Base-by-base conservation (phyloP, 2,113 vertebrate genomes). In the Osmerus mordax region DNA sequence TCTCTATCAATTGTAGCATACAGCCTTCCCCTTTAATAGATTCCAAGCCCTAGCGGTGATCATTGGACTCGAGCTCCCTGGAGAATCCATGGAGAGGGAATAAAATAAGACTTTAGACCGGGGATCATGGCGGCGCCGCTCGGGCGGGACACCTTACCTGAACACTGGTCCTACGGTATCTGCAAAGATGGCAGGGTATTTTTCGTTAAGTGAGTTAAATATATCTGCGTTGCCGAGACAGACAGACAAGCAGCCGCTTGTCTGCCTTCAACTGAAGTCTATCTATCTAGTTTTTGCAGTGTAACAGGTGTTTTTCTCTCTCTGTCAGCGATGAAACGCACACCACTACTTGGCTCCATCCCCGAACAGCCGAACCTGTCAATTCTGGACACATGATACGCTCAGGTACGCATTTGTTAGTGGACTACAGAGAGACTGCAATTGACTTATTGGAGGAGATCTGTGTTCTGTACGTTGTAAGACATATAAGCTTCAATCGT, bases 371-470 rank as follows among this genome's bases (percentile, higher is more conserved):
- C 13, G 93, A 95, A 75, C 94, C 96, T n/a, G 96, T 97, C 74
- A 96, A 96, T 92, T 97, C 96, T 5, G 96, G 96, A 81, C 96
- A 98, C 89, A 96, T 96, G 95, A 95, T 96, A 84, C 95, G 95
- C 78, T 95, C 96, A 95, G 96, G 96, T 97, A 86, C 78, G 92
- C 14, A 53, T 69, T 41, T 53, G 21, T 28, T 56, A 16, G 63
- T n/a, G 15, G 25, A 8, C 13, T 36, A 65, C 3, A 36, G 41
- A 52, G 19, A 23, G 36, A 3, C 16, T 41, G 32, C 18, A 23
- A 59, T 47, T 62, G 2, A 73, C 51, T n/a, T 70, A 18, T 21
- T 19, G 16, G 16, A 41, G 53, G 21, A 65, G 36, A 36, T n/a
- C 19, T 19, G 3, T 4, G 0, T 60, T 47, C n/a, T 11, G 41